Percentiles rank a stretch among this genome's conserved stretches.
These are phyloP conservation scores for Limenitis camilla DNA, from an alignment of 2,888 invertebrate species.

Conservation along the genomic window DNA sequence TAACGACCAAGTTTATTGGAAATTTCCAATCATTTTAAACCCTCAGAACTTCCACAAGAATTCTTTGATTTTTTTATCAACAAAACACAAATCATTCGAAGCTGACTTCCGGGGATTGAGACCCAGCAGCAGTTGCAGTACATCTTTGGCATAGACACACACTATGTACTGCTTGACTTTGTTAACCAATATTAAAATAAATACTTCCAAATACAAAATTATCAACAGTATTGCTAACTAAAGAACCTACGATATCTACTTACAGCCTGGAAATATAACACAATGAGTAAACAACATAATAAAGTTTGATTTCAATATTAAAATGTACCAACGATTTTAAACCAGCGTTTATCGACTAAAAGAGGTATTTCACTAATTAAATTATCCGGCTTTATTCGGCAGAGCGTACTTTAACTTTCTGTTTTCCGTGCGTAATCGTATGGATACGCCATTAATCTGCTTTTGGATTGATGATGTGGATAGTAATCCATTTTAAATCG, in stretches of 20 bases:
- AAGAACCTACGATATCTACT: no score
- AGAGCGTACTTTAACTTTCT: conserved; percentile 19
- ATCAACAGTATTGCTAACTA: not conserved
- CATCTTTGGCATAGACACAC: no score
- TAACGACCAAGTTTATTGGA: conserved; percentile 19
- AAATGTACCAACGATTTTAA: not conserved
- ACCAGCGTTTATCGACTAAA: not conserved
- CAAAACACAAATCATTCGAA: no score
- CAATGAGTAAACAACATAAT: not conserved
- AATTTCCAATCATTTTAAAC: conserved; percentile 2
- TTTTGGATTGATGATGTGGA: conserved; percentile 24
- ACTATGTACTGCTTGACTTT: no score
- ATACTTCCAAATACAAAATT: not conserved
- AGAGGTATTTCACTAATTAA: conserved; percentile 6
- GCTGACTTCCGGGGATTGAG: no score
- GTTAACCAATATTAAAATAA: not conserved
- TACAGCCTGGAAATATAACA: no score
- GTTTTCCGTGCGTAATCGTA: conserved; percentile 20
- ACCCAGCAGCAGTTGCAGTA: no score
- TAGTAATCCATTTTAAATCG: conserved; percentile 27
- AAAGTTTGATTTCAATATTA: not conserved
- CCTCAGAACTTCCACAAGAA: no score
- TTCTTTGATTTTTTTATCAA: not conserved
- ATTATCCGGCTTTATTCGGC: conserved; percentile 7
- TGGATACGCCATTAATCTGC: conserved; percentile 25